Evolutionary conservation across 2,797 vertebrate species (phyloP), one percentile per base, ranked within the genome.

Genomic region (Manis javanica): DNA sequence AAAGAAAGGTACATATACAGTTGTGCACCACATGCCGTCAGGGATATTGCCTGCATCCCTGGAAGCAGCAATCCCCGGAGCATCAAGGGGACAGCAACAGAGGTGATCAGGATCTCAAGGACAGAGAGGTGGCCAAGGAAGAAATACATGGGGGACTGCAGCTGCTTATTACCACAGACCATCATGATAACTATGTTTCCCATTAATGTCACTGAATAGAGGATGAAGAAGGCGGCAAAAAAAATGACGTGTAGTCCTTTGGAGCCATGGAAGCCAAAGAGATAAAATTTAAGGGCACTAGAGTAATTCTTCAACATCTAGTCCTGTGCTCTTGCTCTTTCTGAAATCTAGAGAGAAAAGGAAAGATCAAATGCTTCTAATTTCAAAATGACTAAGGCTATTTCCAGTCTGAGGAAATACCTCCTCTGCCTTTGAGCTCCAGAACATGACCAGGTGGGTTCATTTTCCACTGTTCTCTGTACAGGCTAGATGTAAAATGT

Each of bases 131-230:
- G 68, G 26, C 66, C n/a, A 7, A 93, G 74, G 57, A 96, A 90
- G 81, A 93, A 96, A 42, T 93, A 93, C 95, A 96, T 96, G 68
- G 90, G 90, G 2, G 71, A 95, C 24, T 92, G 81, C 31, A 97
- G 88, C 34, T 1, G 29, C 49, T 18, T n/a, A 69, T 92, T 37
- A 18, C 53, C 37, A 77, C 31, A 63, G 13, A 97, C 78, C 34
- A 93, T 55, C 59, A 91, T 0, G 4, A 97, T 97, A n/a, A 94
- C 77, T 0, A 34, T 49, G 75, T 97, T 97, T 39, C 84, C 96
- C 46, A 61, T 29, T n/a, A 97, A 29, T 29, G 90, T 96, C 64
- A 96, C 69, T 9, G 61, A 51, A 71, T 95, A 97, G 39, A 94
- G 63, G 11, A 55, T n/a, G 24, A 91, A 74, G 69, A 96, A 97